Conservation (phyloP, 2,797 vertebrate species). For the Ceryle rudis region DNA sequence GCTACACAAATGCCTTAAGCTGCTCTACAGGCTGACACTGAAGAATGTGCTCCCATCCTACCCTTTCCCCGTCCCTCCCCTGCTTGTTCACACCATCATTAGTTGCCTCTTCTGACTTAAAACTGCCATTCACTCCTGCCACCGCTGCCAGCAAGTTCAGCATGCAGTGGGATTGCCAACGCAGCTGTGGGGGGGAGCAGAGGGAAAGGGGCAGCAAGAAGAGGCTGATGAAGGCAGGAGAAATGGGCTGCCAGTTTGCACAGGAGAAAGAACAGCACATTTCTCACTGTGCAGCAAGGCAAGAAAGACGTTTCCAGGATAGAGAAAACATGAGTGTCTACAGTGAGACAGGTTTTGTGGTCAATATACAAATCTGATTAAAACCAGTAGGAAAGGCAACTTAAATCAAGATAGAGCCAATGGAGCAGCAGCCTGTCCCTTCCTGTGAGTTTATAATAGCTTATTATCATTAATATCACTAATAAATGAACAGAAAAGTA, state of each 20-base stretch:
- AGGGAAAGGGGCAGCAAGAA: neutral
- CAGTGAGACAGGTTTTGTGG: neutral
- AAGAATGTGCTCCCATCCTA: neutral
- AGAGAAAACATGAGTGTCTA: neutral
- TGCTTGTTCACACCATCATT: neutral
- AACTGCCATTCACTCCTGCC: neutral
- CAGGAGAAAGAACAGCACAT: neutral
- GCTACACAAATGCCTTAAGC: neutral
- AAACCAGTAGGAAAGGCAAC: neutral
- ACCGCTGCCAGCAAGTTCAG: neutral
- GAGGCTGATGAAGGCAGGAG: neutral
- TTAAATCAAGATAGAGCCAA: neutral
- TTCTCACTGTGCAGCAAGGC: neutral
- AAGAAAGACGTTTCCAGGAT: neutral
- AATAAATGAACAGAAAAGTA: neutral
- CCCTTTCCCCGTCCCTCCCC: neutral
- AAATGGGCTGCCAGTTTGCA: neutral
- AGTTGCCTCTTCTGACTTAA: neutral
- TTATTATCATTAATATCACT: neutral
- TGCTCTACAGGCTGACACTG: neutral
- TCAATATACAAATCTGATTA: neutral
- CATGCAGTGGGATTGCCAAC: fast-evolving
- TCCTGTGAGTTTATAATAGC: neutral
- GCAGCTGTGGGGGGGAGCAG: fast-evolving
- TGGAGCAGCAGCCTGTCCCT: fast-evolving